Evolutionary conservation across 1,140 invertebrate genomes (phyloP).

Genomic region (Sitodiplosis mosellana): DNA sequence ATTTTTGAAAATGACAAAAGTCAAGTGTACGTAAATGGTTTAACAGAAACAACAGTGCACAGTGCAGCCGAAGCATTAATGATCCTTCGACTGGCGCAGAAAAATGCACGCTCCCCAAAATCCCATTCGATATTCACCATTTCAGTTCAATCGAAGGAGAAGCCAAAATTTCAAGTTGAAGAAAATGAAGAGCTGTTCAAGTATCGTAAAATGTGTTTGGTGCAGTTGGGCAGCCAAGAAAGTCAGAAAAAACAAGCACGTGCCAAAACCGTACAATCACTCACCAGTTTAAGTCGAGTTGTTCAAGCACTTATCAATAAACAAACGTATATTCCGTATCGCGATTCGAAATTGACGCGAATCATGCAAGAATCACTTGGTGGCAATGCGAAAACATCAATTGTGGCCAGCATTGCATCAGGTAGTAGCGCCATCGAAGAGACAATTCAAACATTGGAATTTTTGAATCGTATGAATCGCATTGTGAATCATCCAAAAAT

Average conservation of each 20-base stretch:
- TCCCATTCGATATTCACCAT: constrained; percentile 59
- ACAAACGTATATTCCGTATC: constrained; percentile 44
- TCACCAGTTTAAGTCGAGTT: constrained; percentile 50
- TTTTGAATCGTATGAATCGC: no score
- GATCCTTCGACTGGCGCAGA: no score
- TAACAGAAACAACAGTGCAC: no score
- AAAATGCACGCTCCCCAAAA: constrained; percentile 53
- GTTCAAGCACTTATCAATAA: constrained; percentile 53
- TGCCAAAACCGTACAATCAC: constrained; percentile 62
- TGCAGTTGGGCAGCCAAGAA: constrained; percentile 40
- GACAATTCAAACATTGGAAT: no score
- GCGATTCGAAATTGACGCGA: constrained; percentile 71
- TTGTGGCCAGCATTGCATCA: constrained; percentile 98
- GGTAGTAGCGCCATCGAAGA: constrained; percentile 39
- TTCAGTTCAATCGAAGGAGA: constrained; percentile 19
- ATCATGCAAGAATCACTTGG: constrained; percentile 68
- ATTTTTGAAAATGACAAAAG: no score
- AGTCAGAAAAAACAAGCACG: constrained; percentile 59
- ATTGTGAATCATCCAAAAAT: no score
- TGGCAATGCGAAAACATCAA: constrained; percentile 69
- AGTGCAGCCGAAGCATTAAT: no score
- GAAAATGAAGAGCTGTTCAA: neutral
- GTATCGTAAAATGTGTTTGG: constrained; percentile 36
- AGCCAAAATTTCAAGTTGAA: no score
- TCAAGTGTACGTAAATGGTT: no score